Percentiles rank a stretch among this genome's conserved stretches.
phyloP scores from a whole-genome alignment of 2,113 vertebrate species.

The Leptocoma aspasia region DNA sequence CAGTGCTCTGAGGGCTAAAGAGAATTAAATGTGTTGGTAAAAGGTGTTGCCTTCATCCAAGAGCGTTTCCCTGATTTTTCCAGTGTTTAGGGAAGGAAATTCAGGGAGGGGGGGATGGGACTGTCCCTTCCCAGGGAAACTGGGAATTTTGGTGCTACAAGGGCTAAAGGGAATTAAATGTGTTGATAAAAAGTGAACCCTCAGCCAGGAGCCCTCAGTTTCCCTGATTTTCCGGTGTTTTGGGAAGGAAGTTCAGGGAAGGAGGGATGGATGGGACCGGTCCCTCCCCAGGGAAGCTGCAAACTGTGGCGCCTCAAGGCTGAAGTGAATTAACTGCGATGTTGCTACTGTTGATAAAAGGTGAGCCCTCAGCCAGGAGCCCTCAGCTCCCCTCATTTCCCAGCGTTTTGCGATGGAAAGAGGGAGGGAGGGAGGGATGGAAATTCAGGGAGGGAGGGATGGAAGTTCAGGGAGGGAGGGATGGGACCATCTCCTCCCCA shows the following conservation, averaged over 20 bases:
- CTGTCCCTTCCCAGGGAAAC: neutral
- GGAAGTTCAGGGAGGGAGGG: neutral
- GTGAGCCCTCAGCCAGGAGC: neutral
- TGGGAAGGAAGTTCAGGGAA: neutral
- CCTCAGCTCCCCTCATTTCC: neutral
- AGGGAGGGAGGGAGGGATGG: no score
- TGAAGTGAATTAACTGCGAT: neutral
- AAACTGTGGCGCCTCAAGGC: neutral
- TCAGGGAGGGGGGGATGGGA: neutral
- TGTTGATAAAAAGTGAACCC: neutral
- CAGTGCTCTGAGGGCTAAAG: no score
- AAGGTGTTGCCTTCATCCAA: no score
- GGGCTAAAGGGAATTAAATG: neutral
- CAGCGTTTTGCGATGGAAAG: no score
- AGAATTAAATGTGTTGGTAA: neutral
- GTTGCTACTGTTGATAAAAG: neutral
- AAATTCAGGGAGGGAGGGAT: neutral
- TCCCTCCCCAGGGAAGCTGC: neutral
- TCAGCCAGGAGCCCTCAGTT: neutral
- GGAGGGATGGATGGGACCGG: no score
- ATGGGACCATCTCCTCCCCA: neutral
- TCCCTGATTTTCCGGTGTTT: neutral
- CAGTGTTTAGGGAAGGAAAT: neutral
- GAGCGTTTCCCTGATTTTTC: neutral
- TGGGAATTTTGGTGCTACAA: neutral